phyloP scores from a whole-genome alignment of 2,113 vertebrate genomes.

The Pollachius pollachius region DNA sequence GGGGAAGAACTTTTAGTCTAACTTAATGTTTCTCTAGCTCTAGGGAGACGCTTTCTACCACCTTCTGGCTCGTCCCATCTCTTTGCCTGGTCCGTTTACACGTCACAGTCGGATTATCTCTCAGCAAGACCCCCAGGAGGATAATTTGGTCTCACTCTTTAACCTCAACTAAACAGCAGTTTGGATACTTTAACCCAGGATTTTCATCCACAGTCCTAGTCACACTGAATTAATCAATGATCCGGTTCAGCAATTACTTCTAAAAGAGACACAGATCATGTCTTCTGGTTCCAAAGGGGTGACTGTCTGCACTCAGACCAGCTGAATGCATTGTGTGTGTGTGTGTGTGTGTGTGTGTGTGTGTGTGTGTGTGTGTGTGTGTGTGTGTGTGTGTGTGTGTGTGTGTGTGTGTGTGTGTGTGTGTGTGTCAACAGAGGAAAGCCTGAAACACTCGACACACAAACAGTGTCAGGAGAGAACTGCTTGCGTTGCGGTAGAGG shows the following conservation, averaged over 20 bases:
- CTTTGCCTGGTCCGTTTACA: constrained; percentile 10
- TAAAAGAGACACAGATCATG: too few relatives aligned
- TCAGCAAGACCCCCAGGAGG: background rate
- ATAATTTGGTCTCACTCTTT: background rate
- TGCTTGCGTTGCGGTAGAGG: too few relatives aligned
- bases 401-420: background rate
- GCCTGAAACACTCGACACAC: too few relatives aligned
- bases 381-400: background rate
- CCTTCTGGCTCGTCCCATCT: constrained; percentile 4
- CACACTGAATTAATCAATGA: too few relatives aligned
- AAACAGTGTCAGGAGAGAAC: too few relatives aligned
- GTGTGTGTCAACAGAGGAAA: background rate
- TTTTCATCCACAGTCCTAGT: too few relatives aligned
- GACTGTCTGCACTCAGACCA: too few relatives aligned
- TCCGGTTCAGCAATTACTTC: too few relatives aligned
- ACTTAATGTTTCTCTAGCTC: background rate
- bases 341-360: background rate
- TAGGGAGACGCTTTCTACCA: background rate
- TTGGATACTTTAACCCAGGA: too few relatives aligned
- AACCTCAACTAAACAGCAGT: background rate
- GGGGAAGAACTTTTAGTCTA: constrained; percentile 33
- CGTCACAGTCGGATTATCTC: background rate
- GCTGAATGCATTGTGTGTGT: background rate
- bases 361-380: background rate
- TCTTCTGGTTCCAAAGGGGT: too few relatives aligned